Evolutionary conservation across 2,113 vertebrate genomes (phyloP).

Genomic region (Zapornia atra): DNA sequence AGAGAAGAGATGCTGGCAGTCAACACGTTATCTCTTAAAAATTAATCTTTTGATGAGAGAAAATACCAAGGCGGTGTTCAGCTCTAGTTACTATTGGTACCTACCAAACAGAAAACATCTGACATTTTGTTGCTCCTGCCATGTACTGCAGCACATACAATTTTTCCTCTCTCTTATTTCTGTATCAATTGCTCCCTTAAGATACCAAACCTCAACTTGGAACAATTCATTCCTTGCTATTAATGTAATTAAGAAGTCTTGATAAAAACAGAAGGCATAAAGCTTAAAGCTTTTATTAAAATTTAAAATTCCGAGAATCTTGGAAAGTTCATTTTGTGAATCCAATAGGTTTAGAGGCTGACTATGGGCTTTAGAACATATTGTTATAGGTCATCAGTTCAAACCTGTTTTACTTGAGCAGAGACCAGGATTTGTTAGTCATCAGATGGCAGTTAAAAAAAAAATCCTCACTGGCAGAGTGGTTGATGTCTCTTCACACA

Average conservation of each 20-base stretch:
- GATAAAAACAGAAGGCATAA: background rate
- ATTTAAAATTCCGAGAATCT: background rate
- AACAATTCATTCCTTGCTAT: background rate
- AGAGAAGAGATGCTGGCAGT: background rate
- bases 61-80: background rate
- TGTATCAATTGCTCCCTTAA: background rate
- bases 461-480: background rate
- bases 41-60: background rate
- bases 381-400: constrained; percentile 19
- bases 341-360: background rate
- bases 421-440: constrained; percentile 4
- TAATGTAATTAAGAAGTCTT: background rate
- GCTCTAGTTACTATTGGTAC: background rate
- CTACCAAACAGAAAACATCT: constrained; percentile 4
- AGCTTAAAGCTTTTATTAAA: constrained; percentile 4
- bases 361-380: background rate
- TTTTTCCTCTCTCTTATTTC: background rate
- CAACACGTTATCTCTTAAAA: background rate
- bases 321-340: background rate
- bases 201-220: background rate
- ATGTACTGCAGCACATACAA: background rate
- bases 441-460: constrained; percentile 33
- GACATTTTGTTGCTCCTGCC: background rate
- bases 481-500: constrained; percentile 7
- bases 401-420: constrained; percentile 38